Conservation (phyloP, 2,888 invertebrate species). For the Baronia brevicornis region DNA sequence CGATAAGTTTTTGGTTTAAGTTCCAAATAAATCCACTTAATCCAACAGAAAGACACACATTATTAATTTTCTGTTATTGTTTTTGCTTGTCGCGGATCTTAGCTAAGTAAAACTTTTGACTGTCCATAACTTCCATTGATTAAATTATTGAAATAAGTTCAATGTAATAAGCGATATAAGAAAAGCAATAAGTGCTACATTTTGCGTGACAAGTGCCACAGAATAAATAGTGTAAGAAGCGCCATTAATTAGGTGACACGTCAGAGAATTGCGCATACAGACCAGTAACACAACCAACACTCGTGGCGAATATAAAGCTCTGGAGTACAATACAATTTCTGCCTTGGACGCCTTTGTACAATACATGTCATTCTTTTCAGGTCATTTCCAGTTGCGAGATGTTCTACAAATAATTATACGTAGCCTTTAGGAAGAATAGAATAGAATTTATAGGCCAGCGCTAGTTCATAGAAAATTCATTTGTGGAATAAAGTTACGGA, state of each 20-base stretch:
- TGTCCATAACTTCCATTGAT: too few relatives aligned
- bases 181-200: conserved; percentile 20
- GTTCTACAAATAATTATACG: conserved; percentile 57
- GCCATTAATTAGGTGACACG: conserved; percentile 43
- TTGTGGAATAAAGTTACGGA: too few relatives aligned
- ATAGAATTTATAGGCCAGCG: too few relatives aligned
- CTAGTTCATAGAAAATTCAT: too few relatives aligned
- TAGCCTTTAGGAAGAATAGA: conserved; percentile 34
- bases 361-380: conserved; percentile 62
- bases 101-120: too few relatives aligned
- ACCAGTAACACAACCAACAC: conserved; percentile 41
- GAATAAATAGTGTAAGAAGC: conserved; percentile 24
- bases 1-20: too few relatives aligned
- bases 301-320: conserved; percentile 47
- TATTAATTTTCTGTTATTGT: too few relatives aligned
- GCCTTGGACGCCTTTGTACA: conserved; percentile 53
- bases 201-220: conserved; percentile 25
- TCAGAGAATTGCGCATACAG: conserved; percentile 45
- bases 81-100: too few relatives aligned
- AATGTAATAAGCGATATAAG: too few relatives aligned
- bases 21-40: too few relatives aligned
- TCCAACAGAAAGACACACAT: too few relatives aligned
- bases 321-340: conserved; percentile 58
- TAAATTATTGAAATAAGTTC: too few relatives aligned
- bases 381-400: conserved; percentile 60